Percentiles rank a stretch among this genome's conserved stretches.
Evolutionary conservation across 2,797 vertebrate genomes (phyloP).

Genomic region (Allobates femoralis): DNA sequence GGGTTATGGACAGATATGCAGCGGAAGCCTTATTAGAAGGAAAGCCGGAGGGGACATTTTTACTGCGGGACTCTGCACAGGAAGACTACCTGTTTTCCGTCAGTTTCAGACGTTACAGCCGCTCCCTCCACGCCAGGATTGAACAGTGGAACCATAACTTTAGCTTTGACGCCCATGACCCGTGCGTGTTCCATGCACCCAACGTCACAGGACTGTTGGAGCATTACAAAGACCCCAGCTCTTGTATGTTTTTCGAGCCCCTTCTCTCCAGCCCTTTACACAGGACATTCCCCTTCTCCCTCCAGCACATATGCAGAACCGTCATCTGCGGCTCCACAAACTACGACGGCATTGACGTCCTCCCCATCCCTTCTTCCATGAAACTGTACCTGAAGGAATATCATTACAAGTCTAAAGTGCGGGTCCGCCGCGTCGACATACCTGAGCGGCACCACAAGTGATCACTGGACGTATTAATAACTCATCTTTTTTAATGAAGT

Average conservation of each 20-base stretch:
- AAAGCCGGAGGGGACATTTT: conserved; percentile 94
- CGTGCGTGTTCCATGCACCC: conserved; percentile 92
- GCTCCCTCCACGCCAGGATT: conserved; percentile 94
- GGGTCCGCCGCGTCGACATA: conserved; percentile 78
- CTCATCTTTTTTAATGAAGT: neutral
- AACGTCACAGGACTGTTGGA: conserved; percentile 91
- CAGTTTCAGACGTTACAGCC: conserved; percentile 95
- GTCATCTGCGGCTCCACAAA: conserved; percentile 91
- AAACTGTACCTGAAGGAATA: conserved; percentile 93
- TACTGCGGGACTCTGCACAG: conserved; percentile 93
- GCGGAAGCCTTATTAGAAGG: conserved; percentile 94
- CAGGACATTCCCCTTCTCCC: conserved; percentile 92
- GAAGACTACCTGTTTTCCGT: conserved; percentile 96
- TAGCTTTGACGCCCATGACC: conserved; percentile 95
- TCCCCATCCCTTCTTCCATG: conserved; percentile 88
- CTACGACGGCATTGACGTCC: conserved; percentile 86
- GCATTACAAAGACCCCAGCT: conserved; percentile 93
- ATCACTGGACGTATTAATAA: conserved; percentile 13
- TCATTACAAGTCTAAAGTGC: conserved; percentile 90
- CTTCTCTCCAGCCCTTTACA: conserved; percentile 90
- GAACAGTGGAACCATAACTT: conserved; percentile 96
- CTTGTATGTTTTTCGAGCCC: conserved; percentile 97
- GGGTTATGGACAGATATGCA: conserved; percentile 93
- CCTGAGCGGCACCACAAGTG: conserved; percentile 73
- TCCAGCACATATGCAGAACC: conserved; percentile 92